Evolutionary conservation across 2,888 invertebrate genomes (phyloP).

Genomic region (Drosophila pegasa): DNA sequence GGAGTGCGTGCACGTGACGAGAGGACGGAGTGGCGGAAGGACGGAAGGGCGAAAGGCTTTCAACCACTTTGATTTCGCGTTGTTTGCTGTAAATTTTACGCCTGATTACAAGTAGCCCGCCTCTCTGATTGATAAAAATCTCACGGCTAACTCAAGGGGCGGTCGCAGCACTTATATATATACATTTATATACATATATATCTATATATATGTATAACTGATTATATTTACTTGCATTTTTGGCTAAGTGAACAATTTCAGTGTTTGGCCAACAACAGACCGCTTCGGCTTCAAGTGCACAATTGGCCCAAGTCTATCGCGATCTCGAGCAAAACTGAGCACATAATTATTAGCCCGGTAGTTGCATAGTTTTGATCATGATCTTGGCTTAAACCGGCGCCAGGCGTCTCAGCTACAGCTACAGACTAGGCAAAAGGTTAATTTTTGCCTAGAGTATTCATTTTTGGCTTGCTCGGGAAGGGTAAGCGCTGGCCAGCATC

Average conservation of each 20-base stretch:
- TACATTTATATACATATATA: neutral
- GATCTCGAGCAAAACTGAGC: constrained; percentile 58
- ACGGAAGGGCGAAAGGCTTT: too few species aligned
- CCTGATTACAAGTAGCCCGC: constrained; percentile 64
- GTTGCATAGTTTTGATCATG: constrained; percentile 26
- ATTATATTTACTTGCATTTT: constrained; percentile 21
- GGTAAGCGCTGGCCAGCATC: constrained; percentile 49
- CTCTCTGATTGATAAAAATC: constrained; percentile 74
- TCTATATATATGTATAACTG: neutral
- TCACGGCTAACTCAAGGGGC: constrained; percentile 60
- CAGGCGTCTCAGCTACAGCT: constrained; percentile 55
- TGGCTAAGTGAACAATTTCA: constrained; percentile 62
- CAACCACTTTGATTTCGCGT: constrained; percentile 72
- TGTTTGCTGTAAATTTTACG: constrained; percentile 77
- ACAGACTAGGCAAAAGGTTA: constrained; percentile 13
- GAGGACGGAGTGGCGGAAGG: too few species aligned
- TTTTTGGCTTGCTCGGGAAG: constrained; percentile 45
- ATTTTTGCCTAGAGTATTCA: constrained; percentile 46
- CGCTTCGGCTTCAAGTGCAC: constrained; percentile 54
- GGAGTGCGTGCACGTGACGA: constrained; percentile 74
- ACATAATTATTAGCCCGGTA: constrained; percentile 61
- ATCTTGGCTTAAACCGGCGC: constrained; percentile 71
- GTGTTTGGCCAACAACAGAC: constrained; percentile 65
- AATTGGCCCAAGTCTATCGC: constrained; percentile 50
- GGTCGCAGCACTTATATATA: constrained; percentile 4